Evolutionary conservation across 2,113 vertebrate species (phyloP), one percentile per base, ranked within the genome.

Genomic region (Felis catus): DNA sequence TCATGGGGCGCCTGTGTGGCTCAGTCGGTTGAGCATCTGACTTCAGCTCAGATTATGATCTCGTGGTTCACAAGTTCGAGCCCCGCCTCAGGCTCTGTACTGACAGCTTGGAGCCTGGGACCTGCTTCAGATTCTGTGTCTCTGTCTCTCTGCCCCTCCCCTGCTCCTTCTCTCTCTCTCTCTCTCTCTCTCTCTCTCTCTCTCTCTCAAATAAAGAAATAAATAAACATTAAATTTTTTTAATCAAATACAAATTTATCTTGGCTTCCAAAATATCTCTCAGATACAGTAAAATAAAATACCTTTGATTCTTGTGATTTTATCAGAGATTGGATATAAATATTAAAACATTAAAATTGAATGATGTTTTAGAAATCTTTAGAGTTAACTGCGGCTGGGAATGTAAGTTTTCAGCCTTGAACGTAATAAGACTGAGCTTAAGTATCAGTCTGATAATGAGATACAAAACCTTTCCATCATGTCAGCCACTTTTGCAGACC

Each of bases 231-330:
- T 23, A 61, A 61, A 23, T 25, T 1, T 23, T 23, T 61, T 61
- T 23, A 94, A 82, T 73, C 53, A 94, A 91, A 13, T 48, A 66
- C 90, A 93, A 85, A 5, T 3, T 19, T 70, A 82, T 80, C 11
- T 87, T 95, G 39, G 23, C 25, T 95, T 91, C 51, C 33, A 63
- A 93, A 81, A 51, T 82, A 39, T 79, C 7, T 61, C 18, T 71
- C 39, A 79, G 63, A 74, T 53, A 45, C 21, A 82, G 3, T 21
- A 48, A 70, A 76, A 68, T 25, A 63, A 79, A 51, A 91, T 41
- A 23, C 19, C n/a, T 92, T 91, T 78, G 23, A 33, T 78, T 63
- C n/a, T 90, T 85, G 5, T 87, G 65, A 63, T 86, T 95, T 97
- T 95, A 25, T 78, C 61, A 51, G 23, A 88, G 51, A 66, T 79